phyloP scores from a whole-genome alignment of 2,888 invertebrate genomes.

The Achlya flavicornis region DNA sequence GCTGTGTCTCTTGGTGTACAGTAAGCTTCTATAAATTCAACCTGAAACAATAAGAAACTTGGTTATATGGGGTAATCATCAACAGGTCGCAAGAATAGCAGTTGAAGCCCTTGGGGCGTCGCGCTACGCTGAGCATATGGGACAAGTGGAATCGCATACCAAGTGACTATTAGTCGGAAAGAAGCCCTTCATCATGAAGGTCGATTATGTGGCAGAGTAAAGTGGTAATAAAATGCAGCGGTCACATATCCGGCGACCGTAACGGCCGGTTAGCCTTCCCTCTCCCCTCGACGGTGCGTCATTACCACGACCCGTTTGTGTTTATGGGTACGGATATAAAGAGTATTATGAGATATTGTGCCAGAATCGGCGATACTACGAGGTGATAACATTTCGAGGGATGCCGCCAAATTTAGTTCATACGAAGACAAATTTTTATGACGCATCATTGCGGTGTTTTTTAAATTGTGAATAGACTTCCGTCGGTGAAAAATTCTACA shows the following conservation, averaged over 20 bases:
- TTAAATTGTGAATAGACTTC: slow-evolving; percentile 22
- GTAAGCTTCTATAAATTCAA: slow-evolving; percentile 89
- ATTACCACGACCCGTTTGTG: slow-evolving; percentile 80
- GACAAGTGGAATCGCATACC: slow-evolving; percentile 49
- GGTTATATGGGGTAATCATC: slow-evolving; percentile 17
- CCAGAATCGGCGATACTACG: slow-evolving; percentile 72
- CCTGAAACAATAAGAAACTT: slow-evolving; percentile 77
- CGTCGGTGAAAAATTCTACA: neutral
- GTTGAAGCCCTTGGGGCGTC: neutral
- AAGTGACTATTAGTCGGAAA: slow-evolving; percentile 70
- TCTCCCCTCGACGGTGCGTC: slow-evolving; percentile 74
- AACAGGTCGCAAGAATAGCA: neutral
- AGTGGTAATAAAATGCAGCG: slow-evolving; percentile 84
- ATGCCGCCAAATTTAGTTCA: slow-evolving; percentile 64
- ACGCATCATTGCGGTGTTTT: slow-evolving; percentile 36
- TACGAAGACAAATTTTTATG: slow-evolving; percentile 66
- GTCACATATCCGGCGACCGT: slow-evolving; percentile 80
- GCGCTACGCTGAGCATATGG: slow-evolving; percentile 27
- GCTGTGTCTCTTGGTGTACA: slow-evolving; percentile 89
- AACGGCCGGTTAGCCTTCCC: slow-evolving; percentile 78
- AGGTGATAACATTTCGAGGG: slow-evolving; percentile 76
- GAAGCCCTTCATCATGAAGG: slow-evolving; percentile 80
- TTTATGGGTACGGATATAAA: slow-evolving; percentile 81
- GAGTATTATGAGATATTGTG: slow-evolving; percentile 82
- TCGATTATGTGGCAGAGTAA: slow-evolving; percentile 83